These are phyloP conservation scores for Notolabrus celidotus DNA, from an alignment of 2,797 vertebrate species.

Conservation along the genomic window DNA sequence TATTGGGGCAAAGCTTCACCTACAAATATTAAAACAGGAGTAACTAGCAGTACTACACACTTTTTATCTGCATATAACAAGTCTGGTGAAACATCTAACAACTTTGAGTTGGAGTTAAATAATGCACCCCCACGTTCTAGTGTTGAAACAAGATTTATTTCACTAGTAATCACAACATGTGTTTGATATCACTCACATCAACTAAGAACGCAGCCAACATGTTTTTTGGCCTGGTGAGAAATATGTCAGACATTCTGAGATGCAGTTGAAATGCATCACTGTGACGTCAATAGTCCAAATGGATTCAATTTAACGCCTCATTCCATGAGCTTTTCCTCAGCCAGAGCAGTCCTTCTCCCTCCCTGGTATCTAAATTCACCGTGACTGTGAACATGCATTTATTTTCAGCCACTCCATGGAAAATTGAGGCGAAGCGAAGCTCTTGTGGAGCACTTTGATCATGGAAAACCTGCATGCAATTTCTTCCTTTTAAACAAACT, in stretches of 20 bases:
- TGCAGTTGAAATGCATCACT: slow-evolving; percentile 30
- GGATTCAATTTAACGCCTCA: slow-evolving; percentile 71
- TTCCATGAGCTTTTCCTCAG: slow-evolving; percentile 50
- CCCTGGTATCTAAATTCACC: slow-evolving; percentile 55
- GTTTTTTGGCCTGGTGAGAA: slow-evolving; percentile 21
- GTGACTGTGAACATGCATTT: slow-evolving; percentile 69
- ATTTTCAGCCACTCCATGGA: slow-evolving; percentile 47
- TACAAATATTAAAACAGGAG: neutral
- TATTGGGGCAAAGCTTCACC: too few relatives aligned
- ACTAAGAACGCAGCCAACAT: slow-evolving; percentile 3
- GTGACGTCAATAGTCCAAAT: slow-evolving; percentile 61
- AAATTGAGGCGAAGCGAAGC: slow-evolving; percentile 33
- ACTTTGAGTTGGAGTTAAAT: neutral
- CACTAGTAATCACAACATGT: slow-evolving; percentile 14
- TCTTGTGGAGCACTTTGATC: slow-evolving; percentile 58
- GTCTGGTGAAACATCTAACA: neutral
- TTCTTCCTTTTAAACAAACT: slow-evolving; percentile 57
- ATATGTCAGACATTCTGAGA: slow-evolving; percentile 45
- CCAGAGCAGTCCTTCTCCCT: slow-evolving; percentile 37
- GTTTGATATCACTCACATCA: slow-evolving; percentile 24
- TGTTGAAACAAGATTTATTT: neutral
- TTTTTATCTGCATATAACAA: neutral
- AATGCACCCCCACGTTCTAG: neutral
- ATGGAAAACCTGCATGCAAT: slow-evolving; percentile 40
- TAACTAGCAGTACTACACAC: neutral